phyloP scores from a whole-genome alignment of 1,140 invertebrate genomes.

The Drosophila oshimai region DNA sequence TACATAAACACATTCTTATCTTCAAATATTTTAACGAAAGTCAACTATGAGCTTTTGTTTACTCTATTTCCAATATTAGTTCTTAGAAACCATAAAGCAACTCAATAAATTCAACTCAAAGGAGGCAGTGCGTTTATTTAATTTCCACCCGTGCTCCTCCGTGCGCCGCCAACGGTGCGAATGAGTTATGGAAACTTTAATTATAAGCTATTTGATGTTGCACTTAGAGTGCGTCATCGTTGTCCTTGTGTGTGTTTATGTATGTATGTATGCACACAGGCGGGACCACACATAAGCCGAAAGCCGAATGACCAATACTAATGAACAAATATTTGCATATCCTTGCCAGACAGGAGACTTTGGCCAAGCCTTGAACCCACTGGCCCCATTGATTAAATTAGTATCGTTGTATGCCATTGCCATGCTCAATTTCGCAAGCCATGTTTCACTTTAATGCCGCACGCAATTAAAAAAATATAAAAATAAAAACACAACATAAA shows the following conservation, averaged over 20 bases:
- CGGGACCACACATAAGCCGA: slow-evolving; percentile 38
- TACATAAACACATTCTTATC: no score
- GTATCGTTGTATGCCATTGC: neutral
- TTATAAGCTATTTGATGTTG: slow-evolving; percentile 60
- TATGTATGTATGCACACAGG: neutral
- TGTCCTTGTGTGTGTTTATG: slow-evolving; percentile 24
- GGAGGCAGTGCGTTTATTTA: slow-evolving; percentile 5
- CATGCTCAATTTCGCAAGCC: slow-evolving; percentile 15
- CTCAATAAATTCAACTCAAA: neutral
- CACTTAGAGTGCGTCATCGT: slow-evolving; percentile 48
- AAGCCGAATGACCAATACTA: slow-evolving; percentile 54
- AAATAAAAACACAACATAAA: slow-evolving; percentile 35
- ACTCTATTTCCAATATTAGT: neutral
- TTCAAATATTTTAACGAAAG: no score
- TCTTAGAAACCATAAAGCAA: neutral
- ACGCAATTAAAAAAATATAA: slow-evolving; percentile 21
- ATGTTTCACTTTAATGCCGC: slow-evolving; percentile 17
- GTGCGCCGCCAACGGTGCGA: slow-evolving; percentile 30
- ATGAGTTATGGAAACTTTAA: slow-evolving; percentile 53
- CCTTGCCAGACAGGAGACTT: slow-evolving; percentile 36
- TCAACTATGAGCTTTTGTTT: no score
- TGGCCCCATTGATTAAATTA: slow-evolving; percentile 20
- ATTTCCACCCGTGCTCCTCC: slow-evolving; percentile 6
- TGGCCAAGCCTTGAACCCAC: slow-evolving; percentile 2
- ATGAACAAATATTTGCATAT: slow-evolving; percentile 57